Conservation (phyloP, 2,888 invertebrate genomes). For the Drosophila yooni region DNA sequence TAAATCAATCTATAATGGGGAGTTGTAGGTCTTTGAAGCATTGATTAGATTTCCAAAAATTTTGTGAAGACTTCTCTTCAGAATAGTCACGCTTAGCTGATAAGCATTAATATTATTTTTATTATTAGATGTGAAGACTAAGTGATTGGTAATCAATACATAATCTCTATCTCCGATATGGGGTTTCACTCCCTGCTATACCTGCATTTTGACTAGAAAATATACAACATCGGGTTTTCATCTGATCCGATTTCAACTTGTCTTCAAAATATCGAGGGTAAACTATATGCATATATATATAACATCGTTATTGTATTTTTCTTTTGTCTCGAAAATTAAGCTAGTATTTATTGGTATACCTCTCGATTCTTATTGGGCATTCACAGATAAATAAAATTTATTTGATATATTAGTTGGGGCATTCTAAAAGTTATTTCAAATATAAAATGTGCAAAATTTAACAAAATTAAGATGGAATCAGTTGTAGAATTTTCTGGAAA, state of each 20-base stretch:
- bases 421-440: too few species aligned
- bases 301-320: too few species aligned
- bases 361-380: too few species aligned
- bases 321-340: too few species aligned
- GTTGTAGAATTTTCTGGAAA: background rate
- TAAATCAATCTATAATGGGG: background rate
- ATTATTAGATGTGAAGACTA: too few species aligned
- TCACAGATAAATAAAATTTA: too few species aligned
- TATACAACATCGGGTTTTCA: background rate
- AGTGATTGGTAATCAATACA: background rate
- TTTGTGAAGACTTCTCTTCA: background rate
- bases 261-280: too few species aligned
- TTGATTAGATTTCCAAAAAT: conserved; percentile 35
- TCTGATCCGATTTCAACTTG: background rate
- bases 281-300: too few species aligned
- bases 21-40: background rate
- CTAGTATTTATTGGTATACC: too few species aligned
- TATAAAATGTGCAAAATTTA: too few species aligned
- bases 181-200: too few species aligned
- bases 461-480: background rate
- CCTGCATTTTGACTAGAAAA: background rate
- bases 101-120: background rate
- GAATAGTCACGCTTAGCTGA: background rate
- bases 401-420: too few species aligned
- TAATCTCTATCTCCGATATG: background rate